Percentiles rank a stretch among this genome's conserved stretches.
These are phyloP conservation scores for Caenorhabditis becei DNA, from an alignment of 2,888 invertebrate species.

Conservation along the genomic window DNA sequence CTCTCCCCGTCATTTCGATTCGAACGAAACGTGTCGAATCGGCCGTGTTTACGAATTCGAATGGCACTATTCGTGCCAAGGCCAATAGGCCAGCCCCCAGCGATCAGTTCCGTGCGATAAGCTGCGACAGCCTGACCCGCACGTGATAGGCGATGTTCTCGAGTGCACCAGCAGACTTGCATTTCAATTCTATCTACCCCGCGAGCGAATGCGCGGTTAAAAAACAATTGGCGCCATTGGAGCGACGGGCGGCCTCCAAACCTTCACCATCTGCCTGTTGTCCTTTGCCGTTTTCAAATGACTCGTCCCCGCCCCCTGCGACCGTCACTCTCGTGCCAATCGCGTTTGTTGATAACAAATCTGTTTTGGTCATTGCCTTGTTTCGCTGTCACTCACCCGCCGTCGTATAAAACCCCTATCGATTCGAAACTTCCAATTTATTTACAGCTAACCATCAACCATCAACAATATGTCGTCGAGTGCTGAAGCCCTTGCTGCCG, in stretches of 20 bases:
- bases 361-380: conserved; percentile 2
- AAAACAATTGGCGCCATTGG: neutral
- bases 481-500: conserved; percentile 77
- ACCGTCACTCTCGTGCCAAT: neutral
- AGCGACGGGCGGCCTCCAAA: neutral
- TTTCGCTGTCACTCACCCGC: neutral
- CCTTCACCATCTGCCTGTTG: neutral
- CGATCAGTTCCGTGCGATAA: conserved; percentile 4
- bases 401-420: neutral
- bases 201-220: neutral
- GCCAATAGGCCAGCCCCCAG: neutral
- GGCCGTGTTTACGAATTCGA: neutral
- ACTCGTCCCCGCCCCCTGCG: neutral
- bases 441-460: neutral
- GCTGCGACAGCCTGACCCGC: neutral
- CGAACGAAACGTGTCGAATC: neutral
- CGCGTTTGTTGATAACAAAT: conserved; percentile 17
- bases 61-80: conserved; percentile 2
- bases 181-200: neutral
- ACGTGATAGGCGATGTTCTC: neutral
- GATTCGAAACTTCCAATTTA: neutral
- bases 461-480: conserved; percentile 67
- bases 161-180: neutral
- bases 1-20: neutral
- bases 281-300: neutral